phyloP scores from a whole-genome alignment of 2,113 vertebrate genomes.

The Lynx canadensis region DNA sequence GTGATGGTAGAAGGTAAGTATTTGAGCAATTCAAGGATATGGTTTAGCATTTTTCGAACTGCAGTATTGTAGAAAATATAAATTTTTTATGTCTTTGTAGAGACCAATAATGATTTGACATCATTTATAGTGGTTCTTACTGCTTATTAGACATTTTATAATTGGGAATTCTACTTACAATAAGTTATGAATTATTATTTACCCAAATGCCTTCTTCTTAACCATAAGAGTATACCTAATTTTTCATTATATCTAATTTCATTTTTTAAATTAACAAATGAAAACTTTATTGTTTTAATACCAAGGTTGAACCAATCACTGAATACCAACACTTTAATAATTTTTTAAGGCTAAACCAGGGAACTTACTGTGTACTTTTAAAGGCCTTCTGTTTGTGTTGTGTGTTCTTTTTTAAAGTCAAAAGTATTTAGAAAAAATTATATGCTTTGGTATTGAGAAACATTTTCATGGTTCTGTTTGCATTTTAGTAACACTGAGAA shows the following conservation, averaged over 20 bases:
- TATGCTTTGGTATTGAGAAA: constrained; percentile 13
- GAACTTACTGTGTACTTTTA: background rate
- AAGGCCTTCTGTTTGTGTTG: background rate
- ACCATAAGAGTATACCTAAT: background rate
- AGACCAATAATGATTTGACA: background rate
- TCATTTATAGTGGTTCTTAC: constrained; percentile 22
- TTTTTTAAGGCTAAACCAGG: background rate
- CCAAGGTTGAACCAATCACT: background rate
- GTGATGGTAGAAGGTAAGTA: background rate
- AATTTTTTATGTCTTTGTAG: constrained; percentile 11
- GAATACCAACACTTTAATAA: background rate
- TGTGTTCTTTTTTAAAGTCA: background rate
- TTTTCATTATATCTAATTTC: constrained; percentile 52
- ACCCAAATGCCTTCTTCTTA: background rate
- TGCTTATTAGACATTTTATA: constrained; percentile 26
- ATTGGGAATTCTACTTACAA: constrained; percentile 42
- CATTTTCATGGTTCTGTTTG: constrained; percentile 21
- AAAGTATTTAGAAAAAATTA: background rate
- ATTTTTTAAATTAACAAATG: constrained; percentile 41
- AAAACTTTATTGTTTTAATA: background rate
- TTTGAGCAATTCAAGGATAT: constrained; percentile 25
- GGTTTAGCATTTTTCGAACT: constrained; percentile 8
- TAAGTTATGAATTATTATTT: constrained; percentile 30
- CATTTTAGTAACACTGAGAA: constrained; percentile 43
- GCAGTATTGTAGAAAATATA: constrained; percentile 8